phyloP scores from a whole-genome alignment of 2,888 invertebrate species.

The Ochlodes sylvanus region DNA sequence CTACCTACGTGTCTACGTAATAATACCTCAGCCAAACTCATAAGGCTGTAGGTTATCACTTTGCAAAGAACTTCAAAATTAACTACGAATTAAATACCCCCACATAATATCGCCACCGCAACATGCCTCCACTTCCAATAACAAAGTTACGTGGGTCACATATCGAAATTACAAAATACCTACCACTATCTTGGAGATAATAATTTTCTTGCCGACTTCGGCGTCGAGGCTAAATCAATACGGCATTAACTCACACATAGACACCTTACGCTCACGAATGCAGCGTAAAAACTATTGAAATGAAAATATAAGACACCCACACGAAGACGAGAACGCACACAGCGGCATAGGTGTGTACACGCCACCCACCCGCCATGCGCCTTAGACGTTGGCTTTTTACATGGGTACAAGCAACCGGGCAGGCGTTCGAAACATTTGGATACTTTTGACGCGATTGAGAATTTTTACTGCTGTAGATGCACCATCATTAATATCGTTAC shows the following conservation, averaged over 20 bases:
- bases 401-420: constrained; percentile 74
- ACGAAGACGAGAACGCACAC: constrained; percentile 63
- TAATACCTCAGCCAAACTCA: constrained; percentile 3
- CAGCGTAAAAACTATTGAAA: constrained; percentile 82
- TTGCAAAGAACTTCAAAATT: constrained; percentile 27
- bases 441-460: neutral
- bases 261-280: constrained; percentile 65
- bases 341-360: constrained; percentile 53
- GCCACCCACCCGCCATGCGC: constrained; percentile 59
- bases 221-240: constrained; percentile 75
- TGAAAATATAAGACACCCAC: constrained; percentile 79
- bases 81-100: constrained; percentile 20
- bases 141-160: constrained; percentile 28
- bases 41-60: neutral
- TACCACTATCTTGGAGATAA: constrained; percentile 64
- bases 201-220: constrained; percentile 73
- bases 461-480: neutral
- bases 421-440: constrained; percentile 63
- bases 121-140: constrained; percentile 13
- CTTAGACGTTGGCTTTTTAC: constrained; percentile 85
- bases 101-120: constrained; percentile 1
- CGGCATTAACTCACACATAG: constrained; percentile 78
- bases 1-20: too few species aligned
- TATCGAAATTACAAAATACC: constrained; percentile 38
- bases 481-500: too few species aligned